These are phyloP conservation scores for Buceros bicornis DNA, from an alignment of 2,797 vertebrate genomes.

Conservation along the genomic window DNA sequence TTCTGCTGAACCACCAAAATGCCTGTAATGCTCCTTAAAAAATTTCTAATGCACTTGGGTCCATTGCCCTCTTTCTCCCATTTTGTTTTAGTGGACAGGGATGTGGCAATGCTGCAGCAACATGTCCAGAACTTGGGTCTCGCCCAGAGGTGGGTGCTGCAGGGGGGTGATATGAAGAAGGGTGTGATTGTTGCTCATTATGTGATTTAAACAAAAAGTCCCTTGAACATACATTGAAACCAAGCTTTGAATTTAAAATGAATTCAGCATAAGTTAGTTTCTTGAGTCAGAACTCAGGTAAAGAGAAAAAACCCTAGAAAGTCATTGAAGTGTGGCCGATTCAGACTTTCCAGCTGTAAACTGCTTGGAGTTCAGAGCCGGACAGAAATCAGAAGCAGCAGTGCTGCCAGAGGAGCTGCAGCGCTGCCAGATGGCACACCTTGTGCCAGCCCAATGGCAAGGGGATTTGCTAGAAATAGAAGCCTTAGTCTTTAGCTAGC, in stretches of 20 bases:
- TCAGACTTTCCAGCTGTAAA: not conserved
- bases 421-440: not conserved
- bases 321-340: not conserved
- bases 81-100: not conserved
- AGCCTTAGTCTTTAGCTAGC: not conserved
- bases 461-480: not conserved
- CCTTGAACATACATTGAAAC: not conserved
- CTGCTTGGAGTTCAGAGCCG: not conserved
- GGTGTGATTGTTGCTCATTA: not conserved
- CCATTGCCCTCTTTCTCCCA: rapidly evolving
- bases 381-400: not conserved
- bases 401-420: not conserved
- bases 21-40: not conserved
- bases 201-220: not conserved
- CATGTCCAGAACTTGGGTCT: not conserved
- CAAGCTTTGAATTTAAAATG: not conserved
- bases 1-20: not conserved
- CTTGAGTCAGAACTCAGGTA: not conserved
- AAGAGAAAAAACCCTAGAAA: not conserved
- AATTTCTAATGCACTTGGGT: not conserved
- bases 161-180: not conserved
- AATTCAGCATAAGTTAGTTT: not conserved
- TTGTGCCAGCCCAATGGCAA: not conserved
- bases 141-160: not conserved
- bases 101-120: not conserved